phyloP scores from a whole-genome alignment of 2,888 invertebrate genomes.

The Cantharis nigra region DNA sequence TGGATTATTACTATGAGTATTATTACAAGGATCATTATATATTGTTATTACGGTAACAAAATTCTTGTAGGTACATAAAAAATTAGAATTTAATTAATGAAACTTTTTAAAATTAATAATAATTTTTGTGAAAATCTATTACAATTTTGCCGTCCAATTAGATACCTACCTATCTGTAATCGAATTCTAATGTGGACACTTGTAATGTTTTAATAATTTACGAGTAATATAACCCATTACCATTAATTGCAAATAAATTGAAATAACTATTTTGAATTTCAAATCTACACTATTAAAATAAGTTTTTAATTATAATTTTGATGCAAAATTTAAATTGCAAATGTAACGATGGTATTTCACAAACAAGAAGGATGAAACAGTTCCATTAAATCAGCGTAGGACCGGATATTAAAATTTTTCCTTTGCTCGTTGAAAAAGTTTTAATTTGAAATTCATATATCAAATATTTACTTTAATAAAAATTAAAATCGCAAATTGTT shows the following conservation, averaged over 20 bases:
- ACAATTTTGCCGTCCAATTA: not conserved
- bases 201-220: constrained; percentile 6
- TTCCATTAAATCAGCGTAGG: constrained; percentile 19
- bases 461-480: constrained; percentile 25
- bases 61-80: not conserved
- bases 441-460: constrained; percentile 29
- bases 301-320: constrained; percentile 30
- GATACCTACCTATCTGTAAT: not conserved
- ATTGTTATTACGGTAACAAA: not conserved
- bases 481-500: constrained; percentile 26
- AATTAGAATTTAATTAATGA: not conserved
- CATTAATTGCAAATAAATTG: constrained; percentile 28
- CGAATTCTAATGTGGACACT: not conserved
- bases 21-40: not conserved
- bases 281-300: constrained; percentile 23
- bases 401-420: constrained; percentile 29
- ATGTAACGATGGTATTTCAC: constrained; percentile 21
- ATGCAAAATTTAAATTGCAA: constrained; percentile 27
- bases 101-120: not conserved
- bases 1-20: not conserved
- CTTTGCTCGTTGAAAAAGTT: constrained; percentile 21
- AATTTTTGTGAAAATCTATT: no score
- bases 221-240: constrained; percentile 11
- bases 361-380: constrained; percentile 22
- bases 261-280: constrained; percentile 28